These are phyloP conservation scores for Anas platyrhynchos DNA, from an alignment of 2,113 vertebrate species.

Conservation along the genomic window DNA sequence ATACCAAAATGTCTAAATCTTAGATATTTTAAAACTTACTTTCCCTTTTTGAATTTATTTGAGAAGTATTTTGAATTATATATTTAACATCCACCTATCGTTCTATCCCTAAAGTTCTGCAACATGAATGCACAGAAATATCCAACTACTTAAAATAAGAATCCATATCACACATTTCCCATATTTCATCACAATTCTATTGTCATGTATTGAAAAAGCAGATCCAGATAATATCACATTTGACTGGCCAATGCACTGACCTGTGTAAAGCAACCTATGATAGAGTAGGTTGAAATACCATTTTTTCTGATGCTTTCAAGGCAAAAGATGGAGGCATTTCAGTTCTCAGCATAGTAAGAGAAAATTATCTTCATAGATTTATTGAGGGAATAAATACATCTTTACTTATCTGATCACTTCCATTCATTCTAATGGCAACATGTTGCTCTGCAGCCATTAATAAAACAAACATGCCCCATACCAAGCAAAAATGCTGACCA, in stretches of 20 bases:
- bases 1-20: not conserved
- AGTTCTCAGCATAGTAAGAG: not conserved
- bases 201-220: not conserved
- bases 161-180: not conserved
- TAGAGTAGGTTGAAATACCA: not conserved
- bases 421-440: not conserved
- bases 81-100: not conserved
- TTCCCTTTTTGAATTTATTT: not conserved
- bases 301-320: conserved; percentile 30
- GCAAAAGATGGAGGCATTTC: not conserved
- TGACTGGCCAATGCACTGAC: not conserved
- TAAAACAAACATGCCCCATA: not conserved
- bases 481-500: not conserved
- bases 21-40: not conserved
- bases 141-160: not conserved
- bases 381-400: not conserved
- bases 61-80: not conserved
- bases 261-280: not conserved
- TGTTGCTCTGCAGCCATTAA: not conserved
- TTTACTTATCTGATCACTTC: not conserved
- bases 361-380: not conserved
- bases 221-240: not conserved
- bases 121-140: not conserved
- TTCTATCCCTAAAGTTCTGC: not conserved
- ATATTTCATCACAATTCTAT: not conserved